Base-by-base conservation (phyloP, 2,113 vertebrate species). In the Axis porcinus region DNA sequence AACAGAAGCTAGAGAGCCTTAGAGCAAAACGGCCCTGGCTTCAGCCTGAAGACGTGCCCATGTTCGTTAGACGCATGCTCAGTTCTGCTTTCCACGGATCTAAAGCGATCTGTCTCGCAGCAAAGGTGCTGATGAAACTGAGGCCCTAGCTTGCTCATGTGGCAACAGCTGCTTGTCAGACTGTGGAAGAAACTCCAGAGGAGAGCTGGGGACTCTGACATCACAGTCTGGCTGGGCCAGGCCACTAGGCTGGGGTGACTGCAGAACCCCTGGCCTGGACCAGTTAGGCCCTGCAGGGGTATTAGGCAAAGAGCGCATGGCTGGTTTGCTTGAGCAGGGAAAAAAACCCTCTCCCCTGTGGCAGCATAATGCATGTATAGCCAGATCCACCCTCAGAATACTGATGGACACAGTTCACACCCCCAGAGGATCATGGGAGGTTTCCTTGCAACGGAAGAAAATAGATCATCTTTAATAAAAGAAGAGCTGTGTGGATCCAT, bases 371-470 rank as follows among this genome's bases (percentile, higher is more conserved):
- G 13, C 0, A 0, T 58, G 74, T 13, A 9, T 43, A 74, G 50
- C 45, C 70, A 86, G n/a, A 54, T 21, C 25, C 36, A 40, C 5
- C 58, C 12, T 52, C 86, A 70, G 90, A 64, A 47, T 3, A 33
- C 1, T 2, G 7, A 57, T 10, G 1, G 16, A 67, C 45, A 47
- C 7, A 45, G 27, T 25, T 45, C 43, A 43, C 86, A 52, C 70
- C 50, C 33, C 3, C 8, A 21, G 16, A 2, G 5, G 2, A 13
- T 60, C 70, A 28, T 28, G 11, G 47, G 12, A 2, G 5, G 36
- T 50, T 28, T 95, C 50, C 55, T 78, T 47, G 27, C 5, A 89
- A 94, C 62, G 11, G 47, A 96, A 81, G 50, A 14, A 91, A 76
- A 78, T 0, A 47, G 21, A 43, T 62, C 17, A 12, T 64, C 79